A percentile compares a stretch with the other conserved stretches of the same genome.
These are phyloP conservation scores for Leucophenga varia DNA, from an alignment of 1,140 invertebrate genomes.

Conservation along the genomic window DNA sequence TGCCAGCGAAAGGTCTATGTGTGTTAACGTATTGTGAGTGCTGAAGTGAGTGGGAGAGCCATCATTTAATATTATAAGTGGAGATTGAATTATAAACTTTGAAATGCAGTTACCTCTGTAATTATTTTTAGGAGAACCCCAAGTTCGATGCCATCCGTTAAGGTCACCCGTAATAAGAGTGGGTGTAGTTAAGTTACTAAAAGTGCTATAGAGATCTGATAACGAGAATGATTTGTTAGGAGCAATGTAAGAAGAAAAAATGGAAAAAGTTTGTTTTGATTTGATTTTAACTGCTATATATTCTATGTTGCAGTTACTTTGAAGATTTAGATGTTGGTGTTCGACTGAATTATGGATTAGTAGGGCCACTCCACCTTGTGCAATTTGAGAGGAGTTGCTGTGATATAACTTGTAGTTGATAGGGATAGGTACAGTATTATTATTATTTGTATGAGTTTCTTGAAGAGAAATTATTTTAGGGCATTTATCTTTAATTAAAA, in stretches of 20 bases:
- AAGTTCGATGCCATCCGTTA: slow-evolving; percentile 16
- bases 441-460: slow-evolving; percentile 13
- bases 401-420: slow-evolving; percentile 14
- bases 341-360: slow-evolving; percentile 14
- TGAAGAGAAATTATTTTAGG: slow-evolving; percentile 16
- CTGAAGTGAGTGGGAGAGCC: too few species aligned
- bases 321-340: slow-evolving; percentile 3
- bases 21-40: slow-evolving; percentile 9
- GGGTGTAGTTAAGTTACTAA: slow-evolving; percentile 8
- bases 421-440: slow-evolving; percentile 11
- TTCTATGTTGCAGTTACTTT: slow-evolving; percentile 6
- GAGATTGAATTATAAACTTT: slow-evolving; percentile 4
- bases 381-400: slow-evolving; percentile 4
- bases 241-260: slow-evolving; percentile 9
- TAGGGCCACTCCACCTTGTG: slow-evolving; percentile 8
- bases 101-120: slow-evolving; percentile 2
- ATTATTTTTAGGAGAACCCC: slow-evolving; percentile 1
- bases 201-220: slow-evolving; percentile 11
- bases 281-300: slow-evolving; percentile 14
- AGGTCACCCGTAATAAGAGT: slow-evolving; percentile 18
- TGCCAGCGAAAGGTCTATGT: background rate
- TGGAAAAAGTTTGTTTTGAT: slow-evolving; percentile 12
- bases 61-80: slow-evolving; percentile 1
- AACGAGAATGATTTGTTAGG: slow-evolving; percentile 8
- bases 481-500: slow-evolving; percentile 14